Evolutionary conservation across 2,797 vertebrate species (phyloP).

Genomic region (Squalus acanthias): DNA sequence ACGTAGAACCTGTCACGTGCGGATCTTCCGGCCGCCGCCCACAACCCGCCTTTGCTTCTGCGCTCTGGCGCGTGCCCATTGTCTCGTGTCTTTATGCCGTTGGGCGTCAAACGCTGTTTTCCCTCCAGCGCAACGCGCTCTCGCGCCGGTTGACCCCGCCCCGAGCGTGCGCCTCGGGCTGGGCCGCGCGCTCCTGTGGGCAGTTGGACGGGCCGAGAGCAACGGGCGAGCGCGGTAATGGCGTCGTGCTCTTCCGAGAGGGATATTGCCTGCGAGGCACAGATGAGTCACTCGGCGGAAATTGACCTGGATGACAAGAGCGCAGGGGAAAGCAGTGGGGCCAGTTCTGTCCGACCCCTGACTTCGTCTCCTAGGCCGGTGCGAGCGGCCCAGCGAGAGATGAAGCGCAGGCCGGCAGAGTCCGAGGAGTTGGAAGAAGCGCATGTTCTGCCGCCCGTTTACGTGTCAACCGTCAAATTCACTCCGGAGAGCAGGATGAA

Average conservation of each 20-base stretch:
- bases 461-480: constrained; percentile 46
- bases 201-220: constrained; percentile 30
- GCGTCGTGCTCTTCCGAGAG: constrained; percentile 26
- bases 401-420: constrained; percentile 37
- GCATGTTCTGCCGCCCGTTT: constrained; percentile 48
- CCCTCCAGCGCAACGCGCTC: background rate
- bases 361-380: constrained; percentile 42
- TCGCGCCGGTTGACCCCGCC: too few species aligned
- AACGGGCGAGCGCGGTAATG: constrained; percentile 44
- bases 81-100: background rate
- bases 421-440: constrained; percentile 42
- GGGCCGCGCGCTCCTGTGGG: background rate
- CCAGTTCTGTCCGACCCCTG: constrained; percentile 41
- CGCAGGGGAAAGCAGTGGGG: background rate
- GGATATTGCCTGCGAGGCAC: background rate
- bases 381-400: constrained; percentile 42
- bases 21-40: too few species aligned
- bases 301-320: constrained; percentile 34
- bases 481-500: constrained; percentile 49
- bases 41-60: background rate
- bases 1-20: background rate
- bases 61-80: background rate
- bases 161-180: too few species aligned
- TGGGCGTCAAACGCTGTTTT: background rate
- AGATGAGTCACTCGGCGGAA: background rate